Conservation (phyloP, 2,113 vertebrate genomes). For the Amblyopsis rosae region DNA sequence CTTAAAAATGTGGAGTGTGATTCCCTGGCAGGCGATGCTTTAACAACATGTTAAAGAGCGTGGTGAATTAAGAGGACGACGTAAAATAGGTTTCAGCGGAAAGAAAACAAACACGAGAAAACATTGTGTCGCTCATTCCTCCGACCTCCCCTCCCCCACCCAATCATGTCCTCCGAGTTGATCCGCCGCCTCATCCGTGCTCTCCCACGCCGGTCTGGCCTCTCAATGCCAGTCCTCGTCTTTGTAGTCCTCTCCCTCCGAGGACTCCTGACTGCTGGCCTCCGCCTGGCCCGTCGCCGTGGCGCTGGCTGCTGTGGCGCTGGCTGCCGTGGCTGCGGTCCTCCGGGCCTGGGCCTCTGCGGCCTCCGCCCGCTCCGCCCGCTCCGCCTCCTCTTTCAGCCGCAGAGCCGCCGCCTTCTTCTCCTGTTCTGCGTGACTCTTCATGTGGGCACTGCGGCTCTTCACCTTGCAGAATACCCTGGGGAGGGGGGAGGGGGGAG, state of each 20-base stretch:
- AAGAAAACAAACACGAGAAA: not conserved
- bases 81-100: not conserved
- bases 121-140: too few relatives aligned
- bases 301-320: constrained; percentile 49
- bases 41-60: constrained; percentile 20
- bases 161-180: too few relatives aligned
- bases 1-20: constrained; percentile 45
- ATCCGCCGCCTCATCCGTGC: too few relatives aligned
- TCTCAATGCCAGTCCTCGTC: constrained; percentile 78
- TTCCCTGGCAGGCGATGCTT: constrained; percentile 10
- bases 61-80: constrained; percentile 48
- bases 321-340: constrained; percentile 38
- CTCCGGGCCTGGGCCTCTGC: constrained; percentile 7
- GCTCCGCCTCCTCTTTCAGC: constrained; percentile 82
- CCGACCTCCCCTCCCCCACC: too few relatives aligned
- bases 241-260: constrained; percentile 76
- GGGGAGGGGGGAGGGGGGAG: not conserved
- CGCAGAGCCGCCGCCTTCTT: constrained; percentile 91
- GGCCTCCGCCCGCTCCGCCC: constrained; percentile 32
- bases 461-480: constrained; percentile 98
- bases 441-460: constrained; percentile 98
- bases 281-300: constrained; percentile 61
- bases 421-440: constrained; percentile 96
- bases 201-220: not conserved
- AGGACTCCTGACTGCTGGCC: constrained; percentile 72